Percentiles rank a stretch among this genome's conserved stretches.
phyloP scores from a whole-genome alignment of 2,797 vertebrate genomes.

The Gymnocypris eckloni region DNA sequence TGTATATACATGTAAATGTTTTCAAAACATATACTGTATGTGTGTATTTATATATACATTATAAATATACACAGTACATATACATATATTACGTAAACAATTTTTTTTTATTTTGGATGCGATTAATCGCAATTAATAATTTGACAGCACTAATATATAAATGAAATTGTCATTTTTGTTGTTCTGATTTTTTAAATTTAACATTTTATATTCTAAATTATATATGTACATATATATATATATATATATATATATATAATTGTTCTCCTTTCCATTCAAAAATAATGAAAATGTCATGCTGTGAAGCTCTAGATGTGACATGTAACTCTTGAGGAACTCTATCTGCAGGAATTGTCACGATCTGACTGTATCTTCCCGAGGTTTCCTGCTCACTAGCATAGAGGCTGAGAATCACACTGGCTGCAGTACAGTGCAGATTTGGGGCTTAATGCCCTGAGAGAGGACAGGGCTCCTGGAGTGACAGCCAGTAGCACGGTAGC shows the following conservation, averaged over 20 bases:
- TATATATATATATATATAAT: not conserved
- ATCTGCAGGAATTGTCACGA: conserved; percentile 70
- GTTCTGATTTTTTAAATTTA: not conserved
- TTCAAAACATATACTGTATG: no score
- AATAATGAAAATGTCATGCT: not conserved
- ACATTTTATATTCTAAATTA: not conserved
- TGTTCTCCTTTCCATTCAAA: not conserved
- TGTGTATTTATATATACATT: no score
- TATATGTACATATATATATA: not conserved
- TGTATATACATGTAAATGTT: not conserved
- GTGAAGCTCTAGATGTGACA: not conserved
- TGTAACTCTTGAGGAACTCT: not conserved
- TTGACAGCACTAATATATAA: not conserved
- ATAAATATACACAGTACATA: no score
- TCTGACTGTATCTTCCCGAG: conserved; percentile 72
- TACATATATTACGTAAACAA: no score
- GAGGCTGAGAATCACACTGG: conserved; percentile 55
- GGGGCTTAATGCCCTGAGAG: conserved; percentile 58
- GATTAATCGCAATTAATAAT: no score
- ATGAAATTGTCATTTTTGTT: not conserved
- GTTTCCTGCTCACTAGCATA: conserved; percentile 78
- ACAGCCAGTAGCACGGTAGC: conserved; percentile 58
- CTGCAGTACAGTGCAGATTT: conserved; percentile 53
- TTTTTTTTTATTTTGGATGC: no score
- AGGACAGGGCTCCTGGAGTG: conserved; percentile 71